Evolutionary conservation across 2,888 invertebrate genomes (phyloP), one percentile per base, ranked within the genome.

Genomic region (Dioctria linearis): DNA sequence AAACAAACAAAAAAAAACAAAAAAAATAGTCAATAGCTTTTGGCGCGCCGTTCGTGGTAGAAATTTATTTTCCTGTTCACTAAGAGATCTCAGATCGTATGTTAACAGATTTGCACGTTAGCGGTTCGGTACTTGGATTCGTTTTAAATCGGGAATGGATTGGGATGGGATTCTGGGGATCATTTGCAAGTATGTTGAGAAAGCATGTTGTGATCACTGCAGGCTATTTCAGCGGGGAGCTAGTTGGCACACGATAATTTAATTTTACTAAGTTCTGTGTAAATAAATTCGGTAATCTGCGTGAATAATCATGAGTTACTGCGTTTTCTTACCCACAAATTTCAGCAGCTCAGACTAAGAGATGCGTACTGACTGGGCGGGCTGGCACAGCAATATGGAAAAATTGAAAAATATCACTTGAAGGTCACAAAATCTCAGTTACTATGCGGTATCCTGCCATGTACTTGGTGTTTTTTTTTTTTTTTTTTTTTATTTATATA

Each of bases 351-450:
- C 25, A 11, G 11, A 11, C 54, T 11, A 54, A 54, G 11, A 46
- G 9, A n/a, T 54, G 54, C 54, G 54, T 54, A 11, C 3, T 3
- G 54, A 6, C 49, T 46, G 54, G 0, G 11, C 6, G 5, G 49
- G 6, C 49, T 1, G 49, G 5, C 6, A 9, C 9, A 9, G 49
- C 9, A 2, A 46, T 5, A 6, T 5, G 11, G 54, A n/a, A 54
- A 54, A 54, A n/a, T 54, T 8, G 11, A n/a, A 54, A 54, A 54
- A 54, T 54, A 54, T 54, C 54, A 54, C 54, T 54, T 54, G 8
- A n/a, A 54, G 54, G 8, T 54, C 11, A 54, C 54, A 11, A 54
- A 8, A n/a, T n/a, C 54, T 4, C 54, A 11, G 54, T 54, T 54
- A n/a, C 54, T n/a, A 54, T 54, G 54, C 54, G 54, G 11, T 54